phyloP scores from a whole-genome alignment of 2,888 invertebrate genomes.

The Dicranocentrus wangi region DNA sequence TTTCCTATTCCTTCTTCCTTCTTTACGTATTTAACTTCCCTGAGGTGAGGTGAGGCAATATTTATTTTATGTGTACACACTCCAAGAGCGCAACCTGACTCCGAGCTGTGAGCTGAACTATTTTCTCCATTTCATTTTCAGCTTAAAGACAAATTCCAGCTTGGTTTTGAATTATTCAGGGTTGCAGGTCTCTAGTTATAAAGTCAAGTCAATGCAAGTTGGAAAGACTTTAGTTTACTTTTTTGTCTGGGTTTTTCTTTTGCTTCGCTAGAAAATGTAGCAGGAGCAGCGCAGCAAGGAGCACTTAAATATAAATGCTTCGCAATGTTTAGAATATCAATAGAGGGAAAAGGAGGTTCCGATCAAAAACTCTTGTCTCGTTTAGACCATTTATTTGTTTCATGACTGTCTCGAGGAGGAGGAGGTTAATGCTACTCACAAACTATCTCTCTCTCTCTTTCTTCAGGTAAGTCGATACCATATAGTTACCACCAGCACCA shows the following conservation, averaged over 20 bases:
- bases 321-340: constrained; percentile 53
- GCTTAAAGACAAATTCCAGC: constrained; percentile 18
- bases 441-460: no score
- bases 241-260: no score
- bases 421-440: background rate
- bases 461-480: no score
- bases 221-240: constrained; percentile 21
- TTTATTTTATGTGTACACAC: constrained; percentile 13
- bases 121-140: constrained; percentile 22
- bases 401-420: background rate
- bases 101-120: no score
- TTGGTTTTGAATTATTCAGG: constrained; percentile 50
- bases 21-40: constrained; percentile 23
- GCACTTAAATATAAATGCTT: constrained; percentile 53
- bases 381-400: constrained; percentile 49
- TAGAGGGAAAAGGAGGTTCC: constrained; percentile 47
- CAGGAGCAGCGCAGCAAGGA: constrained; percentile 18
- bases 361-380: constrained; percentile 56
- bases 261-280: no score
- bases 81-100: no score
- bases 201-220: constrained; percentile 41
- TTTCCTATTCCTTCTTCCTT: no score
- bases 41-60: background rate
- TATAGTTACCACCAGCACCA: background rate
- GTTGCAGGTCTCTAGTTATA: constrained; percentile 29